These are phyloP conservation scores for Hermodice carunculata DNA, from an alignment of 2,888 invertebrate genomes.

Conservation along the genomic window DNA sequence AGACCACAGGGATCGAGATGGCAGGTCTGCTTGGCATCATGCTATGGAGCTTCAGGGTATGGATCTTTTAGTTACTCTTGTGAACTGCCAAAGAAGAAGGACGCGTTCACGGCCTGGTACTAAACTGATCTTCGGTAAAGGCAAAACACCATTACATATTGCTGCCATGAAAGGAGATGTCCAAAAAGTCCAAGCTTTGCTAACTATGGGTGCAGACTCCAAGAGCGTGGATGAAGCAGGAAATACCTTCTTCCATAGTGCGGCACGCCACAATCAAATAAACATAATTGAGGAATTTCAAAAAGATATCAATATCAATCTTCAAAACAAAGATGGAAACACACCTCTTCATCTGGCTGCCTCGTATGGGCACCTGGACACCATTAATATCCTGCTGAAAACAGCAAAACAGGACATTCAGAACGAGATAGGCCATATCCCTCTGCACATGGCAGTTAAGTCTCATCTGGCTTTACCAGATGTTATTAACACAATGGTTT, in stretches of 20 bases:
- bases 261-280: conserved; percentile 48
- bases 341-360: conserved; percentile 63
- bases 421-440: conserved; percentile 50
- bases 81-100: conserved; percentile 11
- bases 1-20: conserved; percentile 55
- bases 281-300: conserved; percentile 47
- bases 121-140: conserved; percentile 33
- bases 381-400: conserved; percentile 45
- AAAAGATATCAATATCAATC: conserved; percentile 41
- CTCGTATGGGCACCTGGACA: conserved; percentile 49
- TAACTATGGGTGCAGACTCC: conserved; percentile 47
- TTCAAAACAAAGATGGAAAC: conserved; percentile 51
- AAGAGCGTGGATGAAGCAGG: conserved; percentile 44
- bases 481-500: conserved; percentile 46
- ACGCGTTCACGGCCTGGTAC: background rate
- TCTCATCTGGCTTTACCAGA: conserved; percentile 44
- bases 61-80: conserved; percentile 42
- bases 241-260: conserved; percentile 56
- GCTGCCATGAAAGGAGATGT: conserved; percentile 39
- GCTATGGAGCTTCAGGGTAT: conserved; percentile 54
- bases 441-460: conserved; percentile 52
- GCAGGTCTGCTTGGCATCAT: conserved; percentile 60
- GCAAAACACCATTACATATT: conserved; percentile 44
- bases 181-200: conserved; percentile 48
- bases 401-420: conserved; percentile 55